Evolutionary conservation across 2,113 vertebrate species (phyloP).

Genomic region (Sphyrna mokarran): DNA sequence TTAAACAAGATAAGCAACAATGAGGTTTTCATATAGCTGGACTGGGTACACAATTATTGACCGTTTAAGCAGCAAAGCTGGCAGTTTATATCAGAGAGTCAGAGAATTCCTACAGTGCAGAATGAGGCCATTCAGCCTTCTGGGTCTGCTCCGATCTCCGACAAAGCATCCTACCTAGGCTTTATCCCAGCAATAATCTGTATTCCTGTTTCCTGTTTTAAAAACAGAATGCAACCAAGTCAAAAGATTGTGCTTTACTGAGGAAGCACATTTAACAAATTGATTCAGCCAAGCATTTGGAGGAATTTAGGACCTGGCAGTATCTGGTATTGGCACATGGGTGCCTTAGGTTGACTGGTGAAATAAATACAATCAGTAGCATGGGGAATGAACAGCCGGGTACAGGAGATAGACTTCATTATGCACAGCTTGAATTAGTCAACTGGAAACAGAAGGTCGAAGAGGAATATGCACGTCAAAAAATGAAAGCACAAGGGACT

Average conservation of each 20-base stretch:
- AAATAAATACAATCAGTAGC: slow-evolving; percentile 18
- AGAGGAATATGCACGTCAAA: not conserved
- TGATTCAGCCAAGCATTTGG: not conserved
- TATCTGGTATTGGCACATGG: not conserved
- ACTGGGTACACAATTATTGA: not conserved
- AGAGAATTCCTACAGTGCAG: too few species aligned
- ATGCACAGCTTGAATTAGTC: slow-evolving; percentile 36
- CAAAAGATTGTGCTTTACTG: not conserved
- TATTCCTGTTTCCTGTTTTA: too few species aligned
- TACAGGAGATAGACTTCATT: slow-evolving; percentile 11
- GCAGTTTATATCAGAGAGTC: too few species aligned
- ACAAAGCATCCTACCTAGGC: too few species aligned
- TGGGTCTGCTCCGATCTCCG: too few species aligned
- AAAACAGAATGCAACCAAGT: too few species aligned
- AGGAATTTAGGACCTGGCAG: not conserved
- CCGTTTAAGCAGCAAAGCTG: not conserved
- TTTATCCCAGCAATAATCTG: too few species aligned
- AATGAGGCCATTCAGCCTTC: too few species aligned
- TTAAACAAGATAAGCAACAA: not conserved
- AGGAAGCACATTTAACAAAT: not conserved
- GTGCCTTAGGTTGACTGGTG: not conserved
- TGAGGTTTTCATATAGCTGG: not conserved
- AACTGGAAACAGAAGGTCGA: slow-evolving; percentile 35
- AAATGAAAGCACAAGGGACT: slow-evolving; percentile 3
- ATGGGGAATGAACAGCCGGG: not conserved